Evolutionary conservation across 2,797 vertebrate species (phyloP), one percentile per base, ranked within the genome.

Genomic region (Sebastes oblongus): DNA sequence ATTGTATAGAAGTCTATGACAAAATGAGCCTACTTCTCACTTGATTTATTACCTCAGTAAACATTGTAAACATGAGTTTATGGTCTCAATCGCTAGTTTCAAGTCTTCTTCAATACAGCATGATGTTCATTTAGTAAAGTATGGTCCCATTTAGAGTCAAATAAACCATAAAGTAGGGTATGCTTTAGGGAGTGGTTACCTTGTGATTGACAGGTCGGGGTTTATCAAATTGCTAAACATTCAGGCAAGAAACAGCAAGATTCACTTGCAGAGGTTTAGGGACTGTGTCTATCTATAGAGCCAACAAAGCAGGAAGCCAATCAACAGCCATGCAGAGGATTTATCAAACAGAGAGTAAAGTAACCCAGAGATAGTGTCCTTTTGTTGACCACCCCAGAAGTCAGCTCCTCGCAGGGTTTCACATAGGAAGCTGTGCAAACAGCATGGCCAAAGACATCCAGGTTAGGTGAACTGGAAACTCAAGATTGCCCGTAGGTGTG

Each of bases 391-490:
- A 36, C 25, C n/a, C 54, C 27, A 32, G 62, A 27, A 46, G 46
- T 72, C 61, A 30, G 27, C 54, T 77, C 32, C 42, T 30, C 4
- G 22, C 65, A 73, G 42, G 52, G 55, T 73, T 72, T 71, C 77
- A 84, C 70, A 66, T 16, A 58, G 27, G 72, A 69, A 56, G 54
- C 59, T 67, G 69, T 80, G 75, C 69, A 78, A 80, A 86, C 71
- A 75, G 74, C 77, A 72, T 75, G 76, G 86, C 69, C 68, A 65
- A 66, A 85, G 80, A 56, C 68, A 75, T 82, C 30, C 77, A 58
- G 39, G 68, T 75, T 70, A 66, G 69, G 66, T 86, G 66, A 83
- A 86, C 36, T 56, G 76, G 75, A 88, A 88, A 83, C 4, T 66
- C 12, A 66, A 84, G 81, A 81, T 74, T 77, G 71, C 61, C 62